Conservation (phyloP, 2,797 vertebrate genomes). For the Propithecus deckenii region DNA sequence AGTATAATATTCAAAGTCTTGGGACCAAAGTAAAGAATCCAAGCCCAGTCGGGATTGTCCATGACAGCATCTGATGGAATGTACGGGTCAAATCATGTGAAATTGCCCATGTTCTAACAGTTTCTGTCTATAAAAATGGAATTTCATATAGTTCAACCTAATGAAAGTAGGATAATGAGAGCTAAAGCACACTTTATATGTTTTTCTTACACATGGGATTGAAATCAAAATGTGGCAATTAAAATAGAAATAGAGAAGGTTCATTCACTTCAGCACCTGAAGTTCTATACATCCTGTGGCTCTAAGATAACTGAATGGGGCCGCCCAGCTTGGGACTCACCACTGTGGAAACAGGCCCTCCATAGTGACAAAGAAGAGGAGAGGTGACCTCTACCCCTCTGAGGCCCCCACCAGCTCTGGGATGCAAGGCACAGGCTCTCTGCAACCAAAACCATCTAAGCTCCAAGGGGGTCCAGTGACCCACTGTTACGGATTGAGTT, state of each 20-base stretch:
- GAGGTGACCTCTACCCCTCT: not conserved
- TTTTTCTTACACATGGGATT: not conserved
- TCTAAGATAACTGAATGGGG: not conserved
- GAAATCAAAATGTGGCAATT: constrained; percentile 21
- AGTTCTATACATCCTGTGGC: not conserved
- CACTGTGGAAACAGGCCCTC: not conserved
- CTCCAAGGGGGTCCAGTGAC: not conserved
- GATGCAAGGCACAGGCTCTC: not conserved
- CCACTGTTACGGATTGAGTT: not conserved
- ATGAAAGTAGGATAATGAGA: not conserved
- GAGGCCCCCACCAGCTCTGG: not conserved
- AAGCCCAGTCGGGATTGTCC: not conserved
- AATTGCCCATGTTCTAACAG: not conserved
- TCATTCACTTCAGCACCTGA: not conserved
- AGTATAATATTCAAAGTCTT: not conserved
- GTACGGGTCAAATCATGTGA: not conserved
- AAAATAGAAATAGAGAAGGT: constrained; percentile 4
- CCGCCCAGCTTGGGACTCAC: not conserved
- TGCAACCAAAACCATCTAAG: not conserved
- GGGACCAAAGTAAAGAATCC: not conserved
- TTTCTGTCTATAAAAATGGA: not conserved
- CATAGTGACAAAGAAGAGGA: not conserved
- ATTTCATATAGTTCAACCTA: not conserved
- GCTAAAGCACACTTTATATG: not conserved
- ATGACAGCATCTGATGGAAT: not conserved